Evolutionary conservation across 1,140 invertebrate species (phyloP).

Genomic region (Cydia amplana): DNA sequence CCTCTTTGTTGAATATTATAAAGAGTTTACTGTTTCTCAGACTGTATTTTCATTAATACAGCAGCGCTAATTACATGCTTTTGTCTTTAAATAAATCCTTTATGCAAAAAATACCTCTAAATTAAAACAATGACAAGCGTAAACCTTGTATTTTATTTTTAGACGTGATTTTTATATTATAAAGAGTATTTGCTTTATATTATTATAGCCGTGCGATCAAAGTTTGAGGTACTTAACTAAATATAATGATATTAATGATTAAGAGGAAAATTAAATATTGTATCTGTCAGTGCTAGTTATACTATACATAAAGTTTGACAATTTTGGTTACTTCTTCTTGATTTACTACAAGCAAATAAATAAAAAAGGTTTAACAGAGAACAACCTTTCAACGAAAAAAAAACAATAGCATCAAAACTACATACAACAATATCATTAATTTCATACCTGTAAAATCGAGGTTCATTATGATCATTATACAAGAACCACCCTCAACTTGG

Average conservation of each 20-base stretch:
- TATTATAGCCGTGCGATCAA: too few species aligned
- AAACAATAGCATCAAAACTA: too few species aligned
- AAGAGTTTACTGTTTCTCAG: conserved; percentile 39
- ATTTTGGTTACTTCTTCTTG: too few species aligned
- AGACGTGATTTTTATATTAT: not conserved
- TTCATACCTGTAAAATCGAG: not conserved
- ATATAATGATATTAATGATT: too few species aligned
- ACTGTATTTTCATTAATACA: conserved; percentile 16
- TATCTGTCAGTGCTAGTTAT: too few species aligned
- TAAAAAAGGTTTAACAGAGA: too few species aligned
- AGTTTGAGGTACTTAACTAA: too few species aligned
- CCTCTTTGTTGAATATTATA: conserved; percentile 43
- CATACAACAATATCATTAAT: not conserved
- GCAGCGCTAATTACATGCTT: conserved; percentile 11
- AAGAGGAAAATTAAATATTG: too few species aligned
- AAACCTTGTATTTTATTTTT: not conserved
- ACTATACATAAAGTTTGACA: too few species aligned
- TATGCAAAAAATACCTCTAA: not conserved
- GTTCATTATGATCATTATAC: conserved; percentile 6
- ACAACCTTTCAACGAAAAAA: too few species aligned
- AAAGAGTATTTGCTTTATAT: not conserved
- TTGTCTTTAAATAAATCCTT: conserved; percentile 9
- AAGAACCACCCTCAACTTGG: conserved; percentile 22
- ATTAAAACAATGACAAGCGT: not conserved
- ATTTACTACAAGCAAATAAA: too few species aligned